Conservation (phyloP, 92 coral and sea anemone species). For the Palythoa caribaeorum region DNA sequence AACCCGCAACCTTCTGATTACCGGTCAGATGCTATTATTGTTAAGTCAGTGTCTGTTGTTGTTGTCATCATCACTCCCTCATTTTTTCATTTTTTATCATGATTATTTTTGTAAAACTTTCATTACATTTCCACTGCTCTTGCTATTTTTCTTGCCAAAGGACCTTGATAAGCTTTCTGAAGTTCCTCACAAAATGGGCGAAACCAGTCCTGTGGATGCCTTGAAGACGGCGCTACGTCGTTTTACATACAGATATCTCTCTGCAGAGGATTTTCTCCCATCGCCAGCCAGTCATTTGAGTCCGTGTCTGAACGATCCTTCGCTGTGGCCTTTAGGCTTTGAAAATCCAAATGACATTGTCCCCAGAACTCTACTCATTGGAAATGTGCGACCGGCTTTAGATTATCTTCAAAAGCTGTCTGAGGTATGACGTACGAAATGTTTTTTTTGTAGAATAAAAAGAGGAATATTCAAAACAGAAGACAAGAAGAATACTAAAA, state of each 20-base stretch:
- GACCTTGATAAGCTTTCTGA: slow-evolving; percentile 36
- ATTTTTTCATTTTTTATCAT: background rate
- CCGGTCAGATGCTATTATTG: too few relatives aligned
- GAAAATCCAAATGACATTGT: slow-evolving; percentile 17
- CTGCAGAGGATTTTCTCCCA: slow-evolving; percentile 77
- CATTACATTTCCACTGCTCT: background rate
- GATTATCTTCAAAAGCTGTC: slow-evolving; percentile 50
- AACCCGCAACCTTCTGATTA: too few relatives aligned
- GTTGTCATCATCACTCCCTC: too few relatives aligned
- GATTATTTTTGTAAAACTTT: background rate
- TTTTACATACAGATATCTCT: slow-evolving; percentile 91
- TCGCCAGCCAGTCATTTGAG: slow-evolving; percentile 65
- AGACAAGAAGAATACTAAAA: too few relatives aligned
- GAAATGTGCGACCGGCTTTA: slow-evolving; percentile 41
- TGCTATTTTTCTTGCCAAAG: background rate
- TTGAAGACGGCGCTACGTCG: slow-evolving; percentile 83
- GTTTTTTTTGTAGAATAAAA: background rate
- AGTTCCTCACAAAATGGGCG: slow-evolving; percentile 26
- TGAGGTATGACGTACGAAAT: slow-evolving; percentile 35
- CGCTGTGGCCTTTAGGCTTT: slow-evolving; percentile 86
- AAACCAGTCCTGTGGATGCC: slow-evolving; percentile 52
- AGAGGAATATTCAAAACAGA: background rate
- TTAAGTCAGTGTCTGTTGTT: too few relatives aligned
- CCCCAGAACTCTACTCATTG: slow-evolving; percentile 49
- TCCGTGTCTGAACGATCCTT: slow-evolving; percentile 77